phyloP scores from a whole-genome alignment of 2,888 invertebrate genomes.

The Liodrosophila aerea region DNA sequence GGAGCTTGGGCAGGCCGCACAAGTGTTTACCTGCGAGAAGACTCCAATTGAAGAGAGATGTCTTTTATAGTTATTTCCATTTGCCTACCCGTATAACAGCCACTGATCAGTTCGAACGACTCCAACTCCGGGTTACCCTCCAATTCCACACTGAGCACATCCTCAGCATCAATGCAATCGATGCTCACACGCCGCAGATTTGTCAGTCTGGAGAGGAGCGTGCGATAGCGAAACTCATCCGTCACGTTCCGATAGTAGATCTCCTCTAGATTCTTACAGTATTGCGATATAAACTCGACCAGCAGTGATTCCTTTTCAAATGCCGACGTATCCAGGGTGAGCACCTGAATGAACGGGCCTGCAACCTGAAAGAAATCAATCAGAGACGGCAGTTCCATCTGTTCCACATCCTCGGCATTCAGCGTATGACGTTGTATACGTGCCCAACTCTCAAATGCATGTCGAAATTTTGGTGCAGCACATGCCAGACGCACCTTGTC shows the following conservation, averaged over 20 bases:
- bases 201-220: conserved; percentile 40
- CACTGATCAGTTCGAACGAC: conserved; percentile 56
- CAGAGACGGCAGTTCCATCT: conserved; percentile 54
- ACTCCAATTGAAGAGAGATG: too few species aligned
- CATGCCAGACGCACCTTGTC: conserved; percentile 58
- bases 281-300: conserved; percentile 60
- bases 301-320: conserved; percentile 60
- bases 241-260: conserved; percentile 56
- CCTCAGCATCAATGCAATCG: conserved; percentile 62
- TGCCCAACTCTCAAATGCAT: conserved; percentile 51
- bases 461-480: conserved; percentile 41
- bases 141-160: conserved; percentile 56
- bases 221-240: conserved; percentile 56
- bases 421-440: conserved; percentile 24
- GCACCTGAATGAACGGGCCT: conserved; percentile 41
- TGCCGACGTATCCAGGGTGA: conserved; percentile 44
- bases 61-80: too few species aligned
- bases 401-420: conserved; percentile 49
- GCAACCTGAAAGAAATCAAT: conserved; percentile 60
- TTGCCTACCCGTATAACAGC: conserved; percentile 64
- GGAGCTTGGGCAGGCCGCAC: conserved; percentile 52
- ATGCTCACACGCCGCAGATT: conserved; percentile 43
- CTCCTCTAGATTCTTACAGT: conserved; percentile 54
- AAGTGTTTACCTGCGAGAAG: conserved; percentile 52
- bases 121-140: conserved; percentile 46